Evolutionary conservation across 2,113 vertebrate genomes (phyloP), one percentile per base, ranked within the genome.

Genomic region (Pelmatolapia mariae): DNA sequence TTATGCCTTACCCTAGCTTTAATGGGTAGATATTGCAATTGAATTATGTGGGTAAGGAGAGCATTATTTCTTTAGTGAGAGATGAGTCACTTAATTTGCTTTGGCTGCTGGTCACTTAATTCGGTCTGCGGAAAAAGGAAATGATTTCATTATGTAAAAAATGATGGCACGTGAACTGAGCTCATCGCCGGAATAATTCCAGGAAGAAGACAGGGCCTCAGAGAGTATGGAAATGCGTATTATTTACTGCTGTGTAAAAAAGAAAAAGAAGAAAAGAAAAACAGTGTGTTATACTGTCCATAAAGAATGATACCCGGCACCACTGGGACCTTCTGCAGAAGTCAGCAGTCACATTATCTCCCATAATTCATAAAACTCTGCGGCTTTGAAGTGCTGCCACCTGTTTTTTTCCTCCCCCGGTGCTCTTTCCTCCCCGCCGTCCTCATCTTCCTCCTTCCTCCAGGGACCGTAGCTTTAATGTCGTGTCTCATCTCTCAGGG

Each of bases 321-420:
- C 90, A n/a, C 19, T 80, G 91, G 91, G 92, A 88, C 88, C 84
- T 83, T 88, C 85, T 85, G 76, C 83, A 85, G 92, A 84, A 89
- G 88, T 81, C 91, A 68, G 85, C 82, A 86, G 84, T 85, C 92
- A 92, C 90, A 88, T 91, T 91, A 93, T 87, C 87, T 84, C 90
- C 87, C 89, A 93, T 95, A 91, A 94, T 91, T 94, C 93, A 94
- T 90, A 89, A 89, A 92, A 91, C 56, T 89, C 78, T 52, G 45
- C 83, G 10, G 83, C 93, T 94, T 92, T 94, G 90, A 95, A 95
- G 91, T 89, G 56, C 73, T 71, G 80, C 88, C 94, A 94, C 93
- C 93, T 94, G 92, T 92, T 94, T 86, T 85, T 84, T 22, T 22
- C 43, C 40, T 68, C 52, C 33, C 40, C 52, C 1, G 36, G 43